These are phyloP conservation scores for Myotis davidii DNA, from an alignment of 2,113 vertebrate genomes.

Conservation along the genomic window DNA sequence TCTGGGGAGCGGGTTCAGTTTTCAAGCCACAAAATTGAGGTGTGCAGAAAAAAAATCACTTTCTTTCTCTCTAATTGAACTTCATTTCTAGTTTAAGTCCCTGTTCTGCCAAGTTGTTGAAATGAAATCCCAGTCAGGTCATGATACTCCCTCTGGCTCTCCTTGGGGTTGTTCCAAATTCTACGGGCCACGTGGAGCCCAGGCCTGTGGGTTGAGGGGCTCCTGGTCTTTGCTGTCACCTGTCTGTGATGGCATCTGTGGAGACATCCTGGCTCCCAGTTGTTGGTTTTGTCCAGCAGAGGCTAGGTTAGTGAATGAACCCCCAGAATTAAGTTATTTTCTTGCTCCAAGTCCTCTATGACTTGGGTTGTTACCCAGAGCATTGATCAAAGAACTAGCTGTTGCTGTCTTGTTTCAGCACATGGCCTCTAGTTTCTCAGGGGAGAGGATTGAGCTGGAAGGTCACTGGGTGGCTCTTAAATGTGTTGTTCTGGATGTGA, in stretches of 20 bases:
- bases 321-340: background rate
- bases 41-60: constrained; percentile 60
- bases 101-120: background rate
- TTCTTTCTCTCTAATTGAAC: constrained; percentile 50
- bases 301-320: background rate
- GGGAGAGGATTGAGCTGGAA: background rate
- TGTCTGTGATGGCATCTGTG: background rate
- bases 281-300: background rate
- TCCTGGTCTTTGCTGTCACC: background rate
- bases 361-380: background rate
- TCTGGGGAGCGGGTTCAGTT: constrained; percentile 52
- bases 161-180: background rate
- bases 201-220: background rate
- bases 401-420: background rate
- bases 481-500: background rate
- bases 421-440: background rate
- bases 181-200: background rate
- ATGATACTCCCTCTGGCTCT: background rate
- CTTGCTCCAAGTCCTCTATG: background rate
- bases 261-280: background rate
- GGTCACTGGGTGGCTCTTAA: background rate
- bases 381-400: background rate
- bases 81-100: constrained; percentile 31
- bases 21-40: constrained; percentile 71
- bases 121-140: background rate